phyloP scores from a whole-genome alignment of 2,797 vertebrate genomes.

The Dryobates pubescens region DNA sequence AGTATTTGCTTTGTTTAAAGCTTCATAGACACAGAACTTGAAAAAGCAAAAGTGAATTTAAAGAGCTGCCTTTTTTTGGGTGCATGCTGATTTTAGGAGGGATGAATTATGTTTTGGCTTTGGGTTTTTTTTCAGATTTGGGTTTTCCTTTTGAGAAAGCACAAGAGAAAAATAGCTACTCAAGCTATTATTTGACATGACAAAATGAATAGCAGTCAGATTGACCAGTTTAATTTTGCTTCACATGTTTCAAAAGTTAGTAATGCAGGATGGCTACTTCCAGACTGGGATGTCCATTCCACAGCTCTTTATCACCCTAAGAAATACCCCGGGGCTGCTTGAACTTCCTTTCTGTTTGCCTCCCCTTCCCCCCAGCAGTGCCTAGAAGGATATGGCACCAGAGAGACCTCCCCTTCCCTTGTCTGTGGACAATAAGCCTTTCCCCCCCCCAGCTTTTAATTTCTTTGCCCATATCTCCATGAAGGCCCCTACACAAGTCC shows the following conservation, averaged over 20 bases:
- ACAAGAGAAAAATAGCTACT: not conserved
- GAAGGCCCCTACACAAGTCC: fast-evolving
- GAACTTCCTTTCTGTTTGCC: not conserved
- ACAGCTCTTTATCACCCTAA: not conserved
- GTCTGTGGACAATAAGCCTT: not conserved
- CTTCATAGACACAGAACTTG: not conserved
- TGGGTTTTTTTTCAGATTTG: not conserved
- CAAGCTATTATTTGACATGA: not conserved
- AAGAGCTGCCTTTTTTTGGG: not conserved
- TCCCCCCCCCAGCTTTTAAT: not conserved
- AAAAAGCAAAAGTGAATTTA: not conserved
- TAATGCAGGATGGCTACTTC: not conserved
- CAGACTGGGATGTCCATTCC: not conserved
- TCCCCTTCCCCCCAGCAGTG: not conserved
- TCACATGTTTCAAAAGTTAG: not conserved
- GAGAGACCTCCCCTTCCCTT: not conserved
- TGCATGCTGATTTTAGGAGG: not conserved
- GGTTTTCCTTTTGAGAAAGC: not conserved
- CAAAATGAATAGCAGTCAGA: not conserved
- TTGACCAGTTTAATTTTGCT: not conserved
- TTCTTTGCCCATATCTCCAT: not conserved
- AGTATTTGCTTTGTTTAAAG: not conserved
- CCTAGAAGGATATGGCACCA: not conserved
- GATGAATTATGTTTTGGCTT: not conserved
- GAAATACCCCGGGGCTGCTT: not conserved